Base-by-base conservation (phyloP, 2,888 invertebrate genomes). In the Eustalomyia histrio region DNA sequence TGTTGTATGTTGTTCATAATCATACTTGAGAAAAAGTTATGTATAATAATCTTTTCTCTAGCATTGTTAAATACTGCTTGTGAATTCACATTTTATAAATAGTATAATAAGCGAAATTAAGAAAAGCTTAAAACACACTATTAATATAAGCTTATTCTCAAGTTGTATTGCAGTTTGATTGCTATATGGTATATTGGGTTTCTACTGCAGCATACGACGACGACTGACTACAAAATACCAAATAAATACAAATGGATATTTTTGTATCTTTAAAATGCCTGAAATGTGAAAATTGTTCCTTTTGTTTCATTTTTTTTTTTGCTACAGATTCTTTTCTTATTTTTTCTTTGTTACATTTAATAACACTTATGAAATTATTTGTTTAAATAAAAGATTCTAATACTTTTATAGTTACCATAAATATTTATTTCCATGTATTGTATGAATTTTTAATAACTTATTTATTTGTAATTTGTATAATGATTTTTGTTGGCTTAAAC, bases 281-380 rank as follows among this genome's bases (percentile, higher is more conserved):
- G 47, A 47, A 68, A 53, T 39, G 33, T 16, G 16, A 16, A 35
- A 64, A 71, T 64, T 43, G 6, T 65, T 29, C 33, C 61, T 55
- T 29, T 67, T 72, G 72, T 67, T 53, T 29, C 33, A 55, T 55
- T 29, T 67, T 72, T 67, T 67, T 53, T 65, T 39, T 12, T 24
- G 24, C 14, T 61, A 2, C n/a, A 12, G 39, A 10, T n/a, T 14
- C n/a, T 47, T 7, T n/a, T 47, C 3, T n/a, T 47, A 4, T 43
- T 14, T 47, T 47, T 14, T 47, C 6, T 47, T 47, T 47, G 6
- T 47, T 47, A n/a, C 4, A 29, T 47, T 47, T 47, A 47, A 47
- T 47, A 47, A 47, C 39, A 39, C 39, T 39, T 39, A 39, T 39
- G 1, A 39, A 39, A 39, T 10, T 39, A 1, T 39, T 39, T 39